Conservation (phyloP, 2,113 vertebrate genomes). For the Tor tambroides region DNA sequence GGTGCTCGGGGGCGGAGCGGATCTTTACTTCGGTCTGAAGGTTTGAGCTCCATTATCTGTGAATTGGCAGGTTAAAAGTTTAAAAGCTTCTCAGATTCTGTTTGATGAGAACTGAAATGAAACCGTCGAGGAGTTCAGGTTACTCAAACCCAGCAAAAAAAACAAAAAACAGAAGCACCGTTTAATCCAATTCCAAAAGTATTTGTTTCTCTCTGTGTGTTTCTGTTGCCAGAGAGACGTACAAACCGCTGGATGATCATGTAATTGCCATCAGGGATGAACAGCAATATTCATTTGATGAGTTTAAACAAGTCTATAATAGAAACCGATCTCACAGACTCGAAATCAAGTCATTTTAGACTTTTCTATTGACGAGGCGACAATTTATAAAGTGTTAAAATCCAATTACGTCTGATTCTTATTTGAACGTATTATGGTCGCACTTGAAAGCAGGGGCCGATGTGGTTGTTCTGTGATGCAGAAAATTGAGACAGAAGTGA, state of each 20-base stretch:
- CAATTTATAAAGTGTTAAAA: conserved; percentile 18
- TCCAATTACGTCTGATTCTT: conserved; percentile 26
- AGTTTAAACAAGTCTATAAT: conserved; percentile 28
- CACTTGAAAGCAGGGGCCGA: neutral
- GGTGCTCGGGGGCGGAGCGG: conserved; percentile 8
- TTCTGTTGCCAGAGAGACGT: conserved; percentile 5
- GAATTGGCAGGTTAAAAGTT: conserved; percentile 32
- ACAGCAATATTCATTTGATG: conserved; percentile 27
- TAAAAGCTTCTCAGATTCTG: conserved; percentile 17
- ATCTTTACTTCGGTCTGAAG: conserved; percentile 22
- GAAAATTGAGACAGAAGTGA: conserved; percentile 24
- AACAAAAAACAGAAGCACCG: neutral
- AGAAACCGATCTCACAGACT: conserved; percentile 2
- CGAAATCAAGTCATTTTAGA: neutral
- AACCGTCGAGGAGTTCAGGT: conserved; percentile 5
- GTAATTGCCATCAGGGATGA: conserved; percentile 10
- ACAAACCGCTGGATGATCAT: neutral
- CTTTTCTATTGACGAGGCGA: neutral
- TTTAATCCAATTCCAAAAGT: neutral
- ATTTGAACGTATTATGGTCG: neutral
- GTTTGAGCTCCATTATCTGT: conserved; percentile 33
- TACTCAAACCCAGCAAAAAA: neutral
- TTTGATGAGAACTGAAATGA: conserved; percentile 8
- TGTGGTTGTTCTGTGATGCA: conserved; percentile 25
- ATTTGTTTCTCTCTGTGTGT: conserved; percentile 17